Base-by-base conservation (phyloP, 2,888 invertebrate species). In the Nowickia ferox region DNA sequence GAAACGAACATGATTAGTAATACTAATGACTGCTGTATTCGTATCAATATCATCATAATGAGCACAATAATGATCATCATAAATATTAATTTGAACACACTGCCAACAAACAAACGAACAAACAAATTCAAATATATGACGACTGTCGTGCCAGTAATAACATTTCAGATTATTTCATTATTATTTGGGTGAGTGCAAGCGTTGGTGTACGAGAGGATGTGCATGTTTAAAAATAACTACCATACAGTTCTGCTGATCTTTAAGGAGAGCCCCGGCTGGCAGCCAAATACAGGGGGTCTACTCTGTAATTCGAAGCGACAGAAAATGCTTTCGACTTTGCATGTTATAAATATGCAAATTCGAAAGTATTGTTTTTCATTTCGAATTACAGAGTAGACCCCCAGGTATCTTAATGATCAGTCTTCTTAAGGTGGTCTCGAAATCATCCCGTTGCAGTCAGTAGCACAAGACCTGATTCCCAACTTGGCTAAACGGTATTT, bases 71-170 rank as follows among this genome's bases (percentile, higher is more conserved):
- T 61, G n/a, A 77, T 78, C 19, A 61, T 63, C 42, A 15, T 61
- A 38, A 53, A 69, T 51, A 77, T 48, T 8, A 53, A 69, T 57
- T 66, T 55, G 2, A 65, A 38, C 63, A 51, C 13, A 63, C 22
- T 22, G 42, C n/a, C 42, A 55, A 13, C 17, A 61, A 42, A 61
- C 40, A 17, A 44, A 44, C 17, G 30, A 61, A 22, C 22, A 74
- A 46, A 19, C 59, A 61, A 42, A 17, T 69, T 51, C 19, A n/a
- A 72, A 65, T 46, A 30, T 46, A 72, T 46, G 77, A 78, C 38
- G 72, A 57, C 15, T 59, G 72, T 71, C 66, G 78, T 78, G 83
- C 51, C 65, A 78, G 78, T 68, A 72, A 78, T 84, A 78, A 78
- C 44, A 55, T 84, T 78, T 66, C 38, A 71, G 71, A 78, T 78